Base-by-base conservation (phyloP, 2,113 vertebrate genomes). In the Galbula dea region DNA sequence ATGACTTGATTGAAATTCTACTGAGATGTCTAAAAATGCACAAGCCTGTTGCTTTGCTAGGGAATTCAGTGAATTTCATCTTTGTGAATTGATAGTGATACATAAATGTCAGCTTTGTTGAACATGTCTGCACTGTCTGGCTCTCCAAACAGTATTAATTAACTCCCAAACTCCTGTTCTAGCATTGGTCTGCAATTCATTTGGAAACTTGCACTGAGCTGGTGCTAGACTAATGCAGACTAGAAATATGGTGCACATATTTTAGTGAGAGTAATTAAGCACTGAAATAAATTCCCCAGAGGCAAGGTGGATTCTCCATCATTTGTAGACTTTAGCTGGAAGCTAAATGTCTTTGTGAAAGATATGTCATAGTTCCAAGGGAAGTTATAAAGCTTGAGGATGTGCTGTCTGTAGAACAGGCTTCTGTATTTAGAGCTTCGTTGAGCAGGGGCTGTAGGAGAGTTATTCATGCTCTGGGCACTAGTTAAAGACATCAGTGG, bases 51-150 rank as follows among this genome's bases (percentile, higher is more conserved):
- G 83, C 92, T 90, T 86, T 88, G 61, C 90, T 52, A 75, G 68
- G 61, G 65, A 86, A 73, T 80, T 88, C 71, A 30, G 68, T 14
- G 41, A 26, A 37, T 91, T 93, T 94, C 85, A 83, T 91, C 91
- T 88, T 58, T 71, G 73, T 61, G 92, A 91, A 81, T 27, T 94
- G 77, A 81, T 73, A 90, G 90, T 30, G 83, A 93, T 95, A 88
- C 66, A 93, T 86, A 94, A 96, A 93, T 90, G 86, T 88, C 93
- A 91, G 82, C 79, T 94, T 83, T 93, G 87, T 91, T 93, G 92
- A 94, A 86, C 65, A 54, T 58, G 59, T 85, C 88, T 80, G 54
- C 20, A 15, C 88, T 93, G 75, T 46, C 93, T 96, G 88, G 57
- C 86, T 94, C 90, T 67, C 59, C 88, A 95, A 95, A 93, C 73